Base-by-base conservation (phyloP, 2,888 invertebrate species). In the Acrocera orbiculus region DNA sequence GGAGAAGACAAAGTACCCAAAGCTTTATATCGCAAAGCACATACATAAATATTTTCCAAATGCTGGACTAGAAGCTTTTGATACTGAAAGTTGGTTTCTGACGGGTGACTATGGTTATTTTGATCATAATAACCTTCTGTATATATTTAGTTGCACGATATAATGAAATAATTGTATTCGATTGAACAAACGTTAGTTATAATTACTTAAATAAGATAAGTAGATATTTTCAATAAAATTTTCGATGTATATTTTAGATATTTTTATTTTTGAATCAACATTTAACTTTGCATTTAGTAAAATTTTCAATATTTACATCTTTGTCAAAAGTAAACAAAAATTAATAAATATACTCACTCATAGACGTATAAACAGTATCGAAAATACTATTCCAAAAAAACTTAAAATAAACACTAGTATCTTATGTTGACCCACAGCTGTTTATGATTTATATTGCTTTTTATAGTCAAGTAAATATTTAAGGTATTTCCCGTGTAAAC, bases 1-100 rank as follows among this genome's bases (percentile, higher is more conserved):
- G 46, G 48, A 4, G 55, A 56, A 1, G 52, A 52, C 20, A 46
- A 42, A 25, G 51, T 56, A 15, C 40, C 45, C n/a, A n/a, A 32
- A 4, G 15, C 23, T 27, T 11, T 38, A 10, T 44, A 48, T 11
- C 46, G 52, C 1, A 47, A 48, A 41, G 38, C 54, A 26, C 26
- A 36, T n/a, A n/a, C n/a, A n/a, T 14, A 16, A 30, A 7, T 38
- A 34, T 23, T 41, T 57, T 2, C 36, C 46, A 2, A 46, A 46
- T 17, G 52, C 52, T 3, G 45, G 42, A 19, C 44, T 57, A 22
- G 27, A 28, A 23, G 10, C 16, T 5, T 33, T 33, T 13, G 16
- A 22, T 13, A 7, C 3, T 16, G 28, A 33, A 16, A 13, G 23
- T 2, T 33, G 33, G 33, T 28, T 33, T 23, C 7, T 23, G 11